Evolutionary conservation across 2,888 invertebrate genomes (phyloP).

Genomic region (Enoplolaimus lenunculus): DNA sequence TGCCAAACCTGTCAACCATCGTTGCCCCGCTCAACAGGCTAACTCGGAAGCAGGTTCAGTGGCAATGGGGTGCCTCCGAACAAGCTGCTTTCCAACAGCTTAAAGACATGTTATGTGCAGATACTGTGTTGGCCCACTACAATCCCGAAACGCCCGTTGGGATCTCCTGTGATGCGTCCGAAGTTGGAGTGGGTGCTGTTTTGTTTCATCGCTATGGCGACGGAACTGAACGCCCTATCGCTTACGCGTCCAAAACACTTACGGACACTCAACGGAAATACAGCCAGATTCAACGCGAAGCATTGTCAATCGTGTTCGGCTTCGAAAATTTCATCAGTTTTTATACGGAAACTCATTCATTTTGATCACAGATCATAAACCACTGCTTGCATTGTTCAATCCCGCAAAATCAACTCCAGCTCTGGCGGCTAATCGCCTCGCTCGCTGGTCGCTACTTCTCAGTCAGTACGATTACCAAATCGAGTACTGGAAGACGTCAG

Average conservation of each 20-base stretch:
- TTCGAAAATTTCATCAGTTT: conserved; percentile 9
- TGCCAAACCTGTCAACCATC: conserved; percentile 21
- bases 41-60: not conserved
- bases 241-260: conserved; percentile 2
- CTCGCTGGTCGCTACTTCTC: not conserved
- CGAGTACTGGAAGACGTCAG: not conserved
- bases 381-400: conserved; percentile 12
- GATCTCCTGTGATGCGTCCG: conserved; percentile 5
- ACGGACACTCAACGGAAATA: not conserved
- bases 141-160: not conserved
- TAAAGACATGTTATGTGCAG: not conserved
- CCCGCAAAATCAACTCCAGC: conserved; percentile 1
- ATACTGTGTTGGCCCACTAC: not conserved
- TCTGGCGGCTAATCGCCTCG: conserved; percentile 7
- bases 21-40: not conserved
- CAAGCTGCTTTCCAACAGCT: not conserved
- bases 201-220: conserved; percentile 2
- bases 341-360: not conserved
- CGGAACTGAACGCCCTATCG: conserved; percentile 8
- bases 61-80: not conserved
- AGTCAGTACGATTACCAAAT: not conserved
- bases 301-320: conserved; percentile 2
- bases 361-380: not conserved
- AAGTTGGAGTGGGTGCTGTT: conserved; percentile 6
- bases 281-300: not conserved